Evolutionary conservation across 2,797 vertebrate genomes (phyloP).

Genomic region (Acipenser transmontanus): DNA sequence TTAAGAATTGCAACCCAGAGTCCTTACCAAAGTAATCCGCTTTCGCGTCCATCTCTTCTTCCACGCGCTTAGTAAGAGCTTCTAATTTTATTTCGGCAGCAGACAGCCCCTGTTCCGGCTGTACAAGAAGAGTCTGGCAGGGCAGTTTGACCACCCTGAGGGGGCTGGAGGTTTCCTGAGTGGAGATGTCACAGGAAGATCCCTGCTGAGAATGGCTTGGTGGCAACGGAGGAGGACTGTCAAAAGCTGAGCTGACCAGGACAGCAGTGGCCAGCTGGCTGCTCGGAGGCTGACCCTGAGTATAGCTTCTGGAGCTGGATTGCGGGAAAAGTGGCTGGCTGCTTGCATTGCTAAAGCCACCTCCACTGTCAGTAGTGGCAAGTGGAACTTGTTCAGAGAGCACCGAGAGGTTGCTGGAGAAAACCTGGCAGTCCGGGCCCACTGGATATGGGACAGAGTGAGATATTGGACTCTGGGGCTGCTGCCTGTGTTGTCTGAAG

Average conservation of each 20-base stretch:
- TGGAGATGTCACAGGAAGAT: constrained; percentile 7
- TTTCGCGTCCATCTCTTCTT: constrained; percentile 88
- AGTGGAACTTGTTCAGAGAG: constrained; percentile 31
- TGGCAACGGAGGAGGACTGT: constrained; percentile 17
- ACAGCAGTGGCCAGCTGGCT: constrained; percentile 8
- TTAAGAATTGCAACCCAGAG: constrained; percentile 43
- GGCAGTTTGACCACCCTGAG: constrained; percentile 56
- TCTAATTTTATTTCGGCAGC: constrained; percentile 83
- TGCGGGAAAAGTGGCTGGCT: constrained; percentile 8
- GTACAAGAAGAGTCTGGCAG: constrained; percentile 59
- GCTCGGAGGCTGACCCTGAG: constrained; percentile 30
- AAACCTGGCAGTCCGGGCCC: constrained; percentile 3
- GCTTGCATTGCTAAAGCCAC: background rate
- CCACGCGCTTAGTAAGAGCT: constrained; percentile 83
- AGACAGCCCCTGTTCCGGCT: constrained; percentile 64
- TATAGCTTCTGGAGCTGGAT: constrained; percentile 29
- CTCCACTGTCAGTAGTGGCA: constrained; percentile 23
- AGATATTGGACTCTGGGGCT: background rate
- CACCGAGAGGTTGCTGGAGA: constrained; percentile 15
- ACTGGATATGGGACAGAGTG: background rate
- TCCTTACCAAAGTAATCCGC: constrained; percentile 91
- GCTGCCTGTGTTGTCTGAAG: background rate
- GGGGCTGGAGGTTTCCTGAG: constrained; percentile 39
- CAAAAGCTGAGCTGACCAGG: background rate
- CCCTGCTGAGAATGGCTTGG: constrained; percentile 1